Percentiles rank a stretch among this genome's conserved stretches.
Evolutionary conservation across 2,113 vertebrate genomes (phyloP).

Genomic region (Heptranchias perlo): DNA sequence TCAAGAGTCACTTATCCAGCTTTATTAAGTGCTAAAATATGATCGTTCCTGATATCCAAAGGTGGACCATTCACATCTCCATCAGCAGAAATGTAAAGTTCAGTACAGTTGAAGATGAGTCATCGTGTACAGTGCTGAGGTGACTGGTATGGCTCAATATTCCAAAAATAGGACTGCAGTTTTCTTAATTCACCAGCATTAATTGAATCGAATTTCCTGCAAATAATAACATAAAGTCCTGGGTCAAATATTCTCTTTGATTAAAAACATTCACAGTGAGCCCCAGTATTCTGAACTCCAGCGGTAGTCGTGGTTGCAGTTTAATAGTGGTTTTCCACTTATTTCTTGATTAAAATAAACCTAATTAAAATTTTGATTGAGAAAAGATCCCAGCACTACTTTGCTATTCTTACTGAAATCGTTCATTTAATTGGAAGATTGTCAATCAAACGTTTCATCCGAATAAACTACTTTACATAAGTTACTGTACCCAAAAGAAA

Average conservation of each 20-base stretch:
- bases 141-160: not conserved
- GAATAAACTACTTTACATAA: constrained; percentile 5
- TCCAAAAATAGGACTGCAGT: not conserved
- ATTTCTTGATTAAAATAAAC: not conserved
- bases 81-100: not conserved
- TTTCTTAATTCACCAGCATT: not conserved
- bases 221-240: not conserved
- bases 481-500: not conserved
- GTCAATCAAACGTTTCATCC: not conserved
- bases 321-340: not conserved
- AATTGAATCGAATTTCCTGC: not conserved
- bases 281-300: not conserved
- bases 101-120: not conserved
- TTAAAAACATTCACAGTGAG: not conserved
- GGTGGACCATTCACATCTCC: not conserved
- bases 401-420: not conserved
- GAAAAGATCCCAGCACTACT: not conserved
- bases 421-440: not conserved
- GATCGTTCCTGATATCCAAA: not conserved
- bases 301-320: not conserved
- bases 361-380: not conserved
- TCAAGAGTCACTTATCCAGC: not conserved
- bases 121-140: not conserved
- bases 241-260: not conserved
- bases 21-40: not conserved